A percentile compares a stretch with the other conserved stretches of the same genome.
Conservation (phyloP, 2,888 invertebrate species). For the Clitarchus hookeri region DNA sequence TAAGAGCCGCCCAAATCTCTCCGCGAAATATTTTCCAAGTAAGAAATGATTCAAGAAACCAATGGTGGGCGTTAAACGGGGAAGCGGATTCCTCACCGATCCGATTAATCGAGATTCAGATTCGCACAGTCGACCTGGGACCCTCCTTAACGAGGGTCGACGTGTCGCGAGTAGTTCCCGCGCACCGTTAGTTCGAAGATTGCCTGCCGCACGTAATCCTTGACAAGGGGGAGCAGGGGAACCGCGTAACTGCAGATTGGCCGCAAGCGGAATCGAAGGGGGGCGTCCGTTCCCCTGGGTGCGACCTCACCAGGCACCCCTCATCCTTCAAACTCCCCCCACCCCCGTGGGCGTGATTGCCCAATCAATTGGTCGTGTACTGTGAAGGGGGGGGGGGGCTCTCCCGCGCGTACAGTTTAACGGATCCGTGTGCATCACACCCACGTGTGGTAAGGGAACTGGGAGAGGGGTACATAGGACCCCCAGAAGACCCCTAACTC, state of each 20-base stretch:
- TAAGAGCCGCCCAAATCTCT: no score
- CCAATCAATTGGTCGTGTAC: conserved; percentile 1
- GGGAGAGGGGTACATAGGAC: background rate
- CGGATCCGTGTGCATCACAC: background rate
- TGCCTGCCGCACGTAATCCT: background rate
- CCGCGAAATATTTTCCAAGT: no score
- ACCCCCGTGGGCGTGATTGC: background rate
- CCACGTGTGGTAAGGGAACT: background rate
- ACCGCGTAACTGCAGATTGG: background rate
- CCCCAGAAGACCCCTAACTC: background rate
- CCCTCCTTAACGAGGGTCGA: background rate
- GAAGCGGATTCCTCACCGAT: background rate
- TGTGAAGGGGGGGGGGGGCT: background rate
- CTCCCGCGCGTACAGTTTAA: background rate
- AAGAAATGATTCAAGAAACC: no score
- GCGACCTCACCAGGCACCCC: background rate
- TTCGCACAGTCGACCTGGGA: background rate
- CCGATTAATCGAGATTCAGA: background rate
- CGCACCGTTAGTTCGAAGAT: background rate
- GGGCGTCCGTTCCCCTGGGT: background rate
- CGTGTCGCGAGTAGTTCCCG: background rate
- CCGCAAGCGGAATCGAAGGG: background rate
- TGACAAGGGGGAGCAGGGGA: no score
- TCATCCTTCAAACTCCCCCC: background rate
- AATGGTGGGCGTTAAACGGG: no score